phyloP scores from a whole-genome alignment of 1,140 invertebrate genomes.

The Agrypnia vestita region DNA sequence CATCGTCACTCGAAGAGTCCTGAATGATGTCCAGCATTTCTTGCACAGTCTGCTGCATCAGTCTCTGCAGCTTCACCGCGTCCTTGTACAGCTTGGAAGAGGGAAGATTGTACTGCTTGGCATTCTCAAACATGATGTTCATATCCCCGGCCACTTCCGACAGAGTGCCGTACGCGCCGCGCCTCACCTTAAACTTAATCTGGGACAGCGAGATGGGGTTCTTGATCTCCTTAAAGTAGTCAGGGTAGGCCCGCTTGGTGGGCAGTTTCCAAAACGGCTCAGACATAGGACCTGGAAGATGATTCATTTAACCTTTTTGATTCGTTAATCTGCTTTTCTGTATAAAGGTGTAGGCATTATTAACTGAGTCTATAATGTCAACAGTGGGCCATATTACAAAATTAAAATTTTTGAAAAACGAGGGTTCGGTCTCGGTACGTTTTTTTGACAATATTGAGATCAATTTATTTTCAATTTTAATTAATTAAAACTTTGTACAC shows the following conservation, averaged over 20 bases:
- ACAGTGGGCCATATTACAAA: no score
- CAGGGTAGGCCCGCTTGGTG: slow-evolving; percentile 91
- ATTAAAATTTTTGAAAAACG: not conserved
- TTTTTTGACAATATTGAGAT: no score
- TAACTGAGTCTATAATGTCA: no score
- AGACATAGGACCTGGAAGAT: slow-evolving; percentile 77
- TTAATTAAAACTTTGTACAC: no score
- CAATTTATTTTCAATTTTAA: no score
- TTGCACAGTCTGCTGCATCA: slow-evolving; percentile 89
- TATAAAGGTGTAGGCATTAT: no score
- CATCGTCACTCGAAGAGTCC: slow-evolving; percentile 76
- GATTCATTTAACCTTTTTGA: no score
- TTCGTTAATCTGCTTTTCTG: not conserved
- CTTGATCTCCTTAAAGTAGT: slow-evolving; percentile 98
- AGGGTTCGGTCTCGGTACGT: no score
- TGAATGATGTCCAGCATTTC: slow-evolving; percentile 87
- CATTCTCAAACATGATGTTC: slow-evolving; percentile 99
- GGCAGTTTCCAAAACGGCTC: slow-evolving; percentile 96
- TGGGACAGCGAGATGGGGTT: slow-evolving; percentile 95
- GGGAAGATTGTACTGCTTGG: slow-evolving; percentile 93
- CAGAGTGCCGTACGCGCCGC: slow-evolving; percentile 88
- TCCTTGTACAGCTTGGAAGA: slow-evolving; percentile 91
- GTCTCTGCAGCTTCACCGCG: slow-evolving; percentile 73
- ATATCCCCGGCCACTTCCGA: slow-evolving; percentile 95
- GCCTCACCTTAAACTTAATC: slow-evolving; percentile 93